Base-by-base conservation (phyloP, 1,140 invertebrate genomes). In the Papilio dardanus region DNA sequence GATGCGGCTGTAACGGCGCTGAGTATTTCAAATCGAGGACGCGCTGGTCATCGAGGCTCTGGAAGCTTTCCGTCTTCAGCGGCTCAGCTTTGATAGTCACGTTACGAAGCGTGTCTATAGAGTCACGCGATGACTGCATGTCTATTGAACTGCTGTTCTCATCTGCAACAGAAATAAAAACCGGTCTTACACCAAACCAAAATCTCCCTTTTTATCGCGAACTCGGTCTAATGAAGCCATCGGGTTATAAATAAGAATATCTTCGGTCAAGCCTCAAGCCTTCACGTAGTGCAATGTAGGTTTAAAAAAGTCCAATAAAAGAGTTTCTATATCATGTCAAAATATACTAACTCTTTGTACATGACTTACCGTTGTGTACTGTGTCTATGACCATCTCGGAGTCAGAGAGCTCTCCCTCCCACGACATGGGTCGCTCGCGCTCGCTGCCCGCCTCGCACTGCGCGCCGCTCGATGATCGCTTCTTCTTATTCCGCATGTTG, bases 391-490 rank as follows among this genome's bases (percentile, higher is more conserved):
- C 96, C 82, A 96, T 93, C 94, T 96, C 87, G 88, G 95, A 83
- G 83, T 98, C 97, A 1, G 97, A 98, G 0, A 98, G 93, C 89
- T 98, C 97, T 16, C 97, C 97, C 88, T 98, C 97, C 97, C 97
- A 98, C 2, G 97, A 98, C 97, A 98, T 98, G 16, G 97, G 97
- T 42, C 97, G 76, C 80, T 94, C 91, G 3, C 92, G 84, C 42
- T 92, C 91, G 62, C 78, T 78, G 58, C 69, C 80, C 21, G 50
- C 76, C n/a, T 92, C 90, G 62, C 83, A 86, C 65, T 85, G 86
- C 4, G 81, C 79, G 5, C 92, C 91, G 62, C 88, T 91, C 0
- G 87, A 89, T 6, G 92, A 92, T 0, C 93, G 87, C 67, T 93
- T 93, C 82, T 94, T 94, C 76, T 93, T 94, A 33, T 91, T 93